phyloP scores from a whole-genome alignment of 2,888 invertebrate genomes.

The Nyleta sp. region DNA sequence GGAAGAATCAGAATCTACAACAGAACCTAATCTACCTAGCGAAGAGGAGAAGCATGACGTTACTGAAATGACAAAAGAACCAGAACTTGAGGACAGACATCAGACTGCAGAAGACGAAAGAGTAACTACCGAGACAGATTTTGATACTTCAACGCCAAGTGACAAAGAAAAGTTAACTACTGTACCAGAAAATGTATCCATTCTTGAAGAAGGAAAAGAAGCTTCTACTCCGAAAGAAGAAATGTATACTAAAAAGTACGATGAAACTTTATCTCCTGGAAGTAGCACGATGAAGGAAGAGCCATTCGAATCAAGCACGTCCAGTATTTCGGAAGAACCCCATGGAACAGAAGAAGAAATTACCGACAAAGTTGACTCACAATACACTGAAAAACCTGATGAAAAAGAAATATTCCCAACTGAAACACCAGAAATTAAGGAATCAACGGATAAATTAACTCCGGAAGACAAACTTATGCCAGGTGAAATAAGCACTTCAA shows the following conservation, averaged over 20 bases:
- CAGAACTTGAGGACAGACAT: slow-evolving; percentile 56
- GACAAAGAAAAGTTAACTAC: slow-evolving; percentile 29
- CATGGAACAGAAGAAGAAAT: slow-evolving; percentile 9
- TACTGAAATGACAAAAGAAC: slow-evolving; percentile 47
- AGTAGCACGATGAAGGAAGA: slow-evolving; percentile 34
- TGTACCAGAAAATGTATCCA: neutral
- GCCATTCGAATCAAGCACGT: slow-evolving; percentile 1
- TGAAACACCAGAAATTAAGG: slow-evolving; percentile 42
- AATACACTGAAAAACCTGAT: slow-evolving; percentile 52
- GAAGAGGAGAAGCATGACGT: slow-evolving; percentile 10
- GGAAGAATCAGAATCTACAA: slow-evolving; percentile 37
- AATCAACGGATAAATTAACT: slow-evolving; percentile 35
- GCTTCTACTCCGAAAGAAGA: slow-evolving; percentile 26
- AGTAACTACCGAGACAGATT: slow-evolving; percentile 18
- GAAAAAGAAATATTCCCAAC: slow-evolving; percentile 41
- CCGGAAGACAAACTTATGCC: slow-evolving; percentile 51
- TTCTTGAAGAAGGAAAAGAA: slow-evolving; percentile 23
- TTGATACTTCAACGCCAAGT: slow-evolving; percentile 27
- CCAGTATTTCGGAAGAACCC: slow-evolving; percentile 5
- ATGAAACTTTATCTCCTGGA: slow-evolving; percentile 23
- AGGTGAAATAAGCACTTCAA: slow-evolving; percentile 55
- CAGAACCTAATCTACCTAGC: slow-evolving; percentile 12
- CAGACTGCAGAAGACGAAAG: slow-evolving; percentile 29
- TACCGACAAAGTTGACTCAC: slow-evolving; percentile 48
- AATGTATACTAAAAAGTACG: slow-evolving; percentile 14